Percentiles rank a stretch among this genome's conserved stretches.
These are phyloP conservation scores for Aplocera efformata DNA, from an alignment of 2,888 invertebrate genomes.

Conservation along the genomic window DNA sequence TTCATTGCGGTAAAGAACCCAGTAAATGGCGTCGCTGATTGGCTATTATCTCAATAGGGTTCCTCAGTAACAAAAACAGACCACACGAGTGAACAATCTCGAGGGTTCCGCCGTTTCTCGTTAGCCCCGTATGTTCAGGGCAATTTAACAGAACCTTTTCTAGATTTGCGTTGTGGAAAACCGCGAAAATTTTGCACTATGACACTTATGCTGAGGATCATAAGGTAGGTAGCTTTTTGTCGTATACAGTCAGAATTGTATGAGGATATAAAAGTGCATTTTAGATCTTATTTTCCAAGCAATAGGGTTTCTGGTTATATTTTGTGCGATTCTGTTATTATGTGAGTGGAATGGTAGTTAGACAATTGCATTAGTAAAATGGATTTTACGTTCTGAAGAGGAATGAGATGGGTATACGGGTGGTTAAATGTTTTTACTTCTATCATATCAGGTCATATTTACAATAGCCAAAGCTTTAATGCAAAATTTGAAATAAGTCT, in stretches of 20 bases:
- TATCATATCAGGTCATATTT: too few species aligned
- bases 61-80: constrained; percentile 17
- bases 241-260: too few species aligned
- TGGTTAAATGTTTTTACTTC: too few species aligned
- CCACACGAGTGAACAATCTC: constrained; percentile 18
- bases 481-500: too few species aligned
- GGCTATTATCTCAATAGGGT: constrained; percentile 19
- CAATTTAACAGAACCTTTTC: constrained; percentile 21
- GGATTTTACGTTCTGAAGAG: constrained; percentile 14
- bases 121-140: constrained; percentile 17
- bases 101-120: constrained; percentile 18
- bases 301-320: too few species aligned
- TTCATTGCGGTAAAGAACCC: neutral
- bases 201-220: too few species aligned
- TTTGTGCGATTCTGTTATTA: constrained; percentile 8
- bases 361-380: constrained; percentile 19
- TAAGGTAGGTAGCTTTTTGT: too few species aligned
- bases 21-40: constrained; percentile 10
- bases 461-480: too few species aligned
- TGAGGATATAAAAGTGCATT: too few species aligned
- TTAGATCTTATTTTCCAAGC: too few species aligned
- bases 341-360: constrained; percentile 12
- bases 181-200: too few species aligned
- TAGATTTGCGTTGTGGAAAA: too few species aligned
- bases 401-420: neutral